Percentiles rank a stretch among this genome's conserved stretches.
These are phyloP conservation scores for Atrina japonica DNA, from an alignment of 2,888 invertebrate species.

Conservation along the genomic window DNA sequence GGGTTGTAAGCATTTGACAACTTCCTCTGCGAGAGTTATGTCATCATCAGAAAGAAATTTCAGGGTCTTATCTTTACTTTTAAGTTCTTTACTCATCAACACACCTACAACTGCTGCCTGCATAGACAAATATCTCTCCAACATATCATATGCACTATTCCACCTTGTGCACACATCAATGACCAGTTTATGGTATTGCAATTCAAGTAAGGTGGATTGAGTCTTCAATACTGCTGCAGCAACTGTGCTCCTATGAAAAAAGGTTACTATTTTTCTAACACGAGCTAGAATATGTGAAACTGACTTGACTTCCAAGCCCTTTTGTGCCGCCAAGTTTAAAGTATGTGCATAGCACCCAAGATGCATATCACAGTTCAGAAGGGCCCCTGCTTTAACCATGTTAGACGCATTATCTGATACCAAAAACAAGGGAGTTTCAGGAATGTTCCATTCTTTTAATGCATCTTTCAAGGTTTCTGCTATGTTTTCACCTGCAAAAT, in stretches of 20 bases:
- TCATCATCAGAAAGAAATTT: conserved; percentile 16
- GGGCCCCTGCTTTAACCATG: conserved; percentile 16
- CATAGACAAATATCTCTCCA: conserved; percentile 4
- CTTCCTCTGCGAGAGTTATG: conserved; percentile 12
- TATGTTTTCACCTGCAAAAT: not conserved
- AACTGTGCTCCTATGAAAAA: conserved; percentile 34
- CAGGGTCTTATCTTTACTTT: conserved; percentile 11
- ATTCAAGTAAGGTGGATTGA: not conserved
- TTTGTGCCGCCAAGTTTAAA: conserved; percentile 13
- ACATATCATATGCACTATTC: conserved; percentile 26
- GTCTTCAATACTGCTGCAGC: conserved; percentile 17
- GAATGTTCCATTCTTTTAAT: not conserved
- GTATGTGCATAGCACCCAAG: conserved; percentile 23
- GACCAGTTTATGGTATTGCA: conserved; percentile 14
- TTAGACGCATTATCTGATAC: conserved; percentile 23
- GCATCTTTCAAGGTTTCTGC: not conserved
- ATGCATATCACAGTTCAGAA: conserved; percentile 5
- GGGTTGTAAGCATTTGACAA: conserved; percentile 21
- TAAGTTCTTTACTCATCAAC: conserved; percentile 2
- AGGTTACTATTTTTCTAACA: conserved; percentile 28
- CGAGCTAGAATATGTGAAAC: conserved; percentile 32
- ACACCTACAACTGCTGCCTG: conserved; percentile 7
- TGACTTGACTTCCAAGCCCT: conserved; percentile 2
- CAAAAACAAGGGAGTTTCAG: too few species aligned
- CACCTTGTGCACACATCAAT: conserved; percentile 26